Evolutionary conservation across 2,797 vertebrate species (phyloP).

Genomic region (Austrolebias charrua): DNA sequence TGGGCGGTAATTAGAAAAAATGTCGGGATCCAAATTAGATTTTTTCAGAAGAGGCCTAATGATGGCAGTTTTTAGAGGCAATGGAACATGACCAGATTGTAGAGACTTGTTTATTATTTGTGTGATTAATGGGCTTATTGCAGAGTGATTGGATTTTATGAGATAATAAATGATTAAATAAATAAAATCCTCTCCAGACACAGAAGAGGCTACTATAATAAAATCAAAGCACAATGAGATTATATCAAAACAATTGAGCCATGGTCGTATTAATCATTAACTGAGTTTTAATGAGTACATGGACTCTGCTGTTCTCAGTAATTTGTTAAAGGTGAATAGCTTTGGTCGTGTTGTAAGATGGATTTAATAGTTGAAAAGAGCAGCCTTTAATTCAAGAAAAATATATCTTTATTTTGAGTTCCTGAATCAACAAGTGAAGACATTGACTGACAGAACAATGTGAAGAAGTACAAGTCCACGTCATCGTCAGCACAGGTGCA

Average conservation of each 20-base stretch:
- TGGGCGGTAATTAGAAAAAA: too few relatives aligned
- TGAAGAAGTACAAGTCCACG: slow-evolving; percentile 17
- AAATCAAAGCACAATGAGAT: neutral
- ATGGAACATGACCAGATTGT: too few relatives aligned
- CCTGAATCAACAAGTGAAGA: slow-evolving; percentile 33
- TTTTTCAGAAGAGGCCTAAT: too few relatives aligned
- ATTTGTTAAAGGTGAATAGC: neutral
- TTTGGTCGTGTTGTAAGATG: neutral
- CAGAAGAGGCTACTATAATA: neutral
- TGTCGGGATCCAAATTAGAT: too few relatives aligned
- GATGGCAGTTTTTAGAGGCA: too few relatives aligned
- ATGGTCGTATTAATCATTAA: too few relatives aligned
- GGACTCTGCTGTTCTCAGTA: neutral
- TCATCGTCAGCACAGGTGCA: slow-evolving; percentile 23
- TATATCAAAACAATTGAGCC: too few relatives aligned
- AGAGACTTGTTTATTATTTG: too few relatives aligned
- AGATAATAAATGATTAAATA: neutral
- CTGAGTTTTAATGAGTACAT: neutral
- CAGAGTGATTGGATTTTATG: too few relatives aligned
- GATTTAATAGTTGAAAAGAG: neutral
- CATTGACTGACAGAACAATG: slow-evolving; percentile 19
- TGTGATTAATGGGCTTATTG: too few relatives aligned
- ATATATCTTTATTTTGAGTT: slow-evolving; percentile 68
- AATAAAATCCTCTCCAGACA: neutral
- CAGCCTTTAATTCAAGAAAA: slow-evolving; percentile 50